Evolutionary conservation across 1,140 invertebrate genomes (phyloP).

Genomic region (Gryon sp.): DNA sequence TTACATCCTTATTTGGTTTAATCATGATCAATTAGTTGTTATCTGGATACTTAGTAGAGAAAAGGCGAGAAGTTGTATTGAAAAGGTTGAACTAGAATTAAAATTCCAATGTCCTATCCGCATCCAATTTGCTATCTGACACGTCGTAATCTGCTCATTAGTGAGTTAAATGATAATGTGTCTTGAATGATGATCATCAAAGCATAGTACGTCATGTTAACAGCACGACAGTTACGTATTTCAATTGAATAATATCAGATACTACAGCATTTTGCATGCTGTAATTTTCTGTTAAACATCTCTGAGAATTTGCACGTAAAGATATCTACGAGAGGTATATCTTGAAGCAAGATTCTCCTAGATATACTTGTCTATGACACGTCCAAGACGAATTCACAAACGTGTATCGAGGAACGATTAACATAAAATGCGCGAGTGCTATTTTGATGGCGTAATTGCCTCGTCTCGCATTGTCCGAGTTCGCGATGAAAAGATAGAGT

Average conservation of each 20-base stretch:
- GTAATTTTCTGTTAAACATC: constrained; percentile 51
- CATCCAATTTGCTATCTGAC: constrained; percentile 45
- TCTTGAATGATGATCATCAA: constrained; percentile 43
- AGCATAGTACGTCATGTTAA: constrained; percentile 35
- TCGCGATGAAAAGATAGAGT: constrained; percentile 29
- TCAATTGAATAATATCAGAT: constrained; percentile 58
- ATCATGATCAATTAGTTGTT: background rate
- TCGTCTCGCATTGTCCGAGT: constrained; percentile 41
- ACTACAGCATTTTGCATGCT: constrained; percentile 23
- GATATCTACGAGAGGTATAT: too few relatives aligned
- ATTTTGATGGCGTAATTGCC: constrained; percentile 43
- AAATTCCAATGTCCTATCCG: constrained; percentile 15
- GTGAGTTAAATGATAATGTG: constrained; percentile 49
- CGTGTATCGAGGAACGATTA: constrained; percentile 7
- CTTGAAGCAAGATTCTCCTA: background rate
- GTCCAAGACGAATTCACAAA: constrained; percentile 14
- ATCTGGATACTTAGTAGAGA: background rate
- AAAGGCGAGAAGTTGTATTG: background rate
- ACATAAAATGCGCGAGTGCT: constrained; percentile 19
- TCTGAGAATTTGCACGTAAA: constrained; percentile 18
- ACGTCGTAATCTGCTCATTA: constrained; percentile 59
- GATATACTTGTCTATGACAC: background rate
- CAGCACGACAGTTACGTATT: constrained; percentile 46
- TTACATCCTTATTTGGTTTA: too few relatives aligned
- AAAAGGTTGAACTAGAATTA: constrained; percentile 10